A percentile compares a stretch with the other conserved stretches of the same genome.
Evolutionary conservation across 2,113 vertebrate genomes (phyloP).

Genomic region (Trichomycterus rosablanca): DNA sequence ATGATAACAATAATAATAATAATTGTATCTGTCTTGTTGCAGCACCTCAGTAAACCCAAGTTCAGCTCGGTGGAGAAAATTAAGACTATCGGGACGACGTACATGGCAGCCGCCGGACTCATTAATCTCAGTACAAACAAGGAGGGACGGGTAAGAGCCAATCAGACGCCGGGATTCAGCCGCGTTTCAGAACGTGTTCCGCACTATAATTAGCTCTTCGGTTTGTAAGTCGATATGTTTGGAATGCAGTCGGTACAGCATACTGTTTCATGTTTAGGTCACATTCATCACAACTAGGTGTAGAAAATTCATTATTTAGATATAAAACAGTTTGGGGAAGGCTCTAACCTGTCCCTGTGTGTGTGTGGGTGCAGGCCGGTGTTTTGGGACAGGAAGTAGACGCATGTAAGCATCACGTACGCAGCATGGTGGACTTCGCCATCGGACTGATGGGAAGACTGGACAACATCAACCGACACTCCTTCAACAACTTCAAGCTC

Average conservation of each 20-base stretch:
- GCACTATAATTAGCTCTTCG: neutral
- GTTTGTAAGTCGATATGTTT: no score
- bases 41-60: constrained; percentile 84
- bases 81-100: constrained; percentile 85
- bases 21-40: neutral
- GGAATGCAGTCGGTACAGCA: no score
- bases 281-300: no score
- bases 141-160: constrained; percentile 57
- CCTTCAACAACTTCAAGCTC: constrained; percentile 85
- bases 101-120: constrained; percentile 84
- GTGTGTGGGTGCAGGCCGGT: constrained; percentile 35
- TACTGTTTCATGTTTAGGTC: no score
- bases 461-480: constrained; percentile 81
- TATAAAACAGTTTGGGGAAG: neutral
- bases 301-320: neutral
- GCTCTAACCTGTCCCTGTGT: neutral
- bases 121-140: constrained; percentile 49
- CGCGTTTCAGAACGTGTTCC: neutral
- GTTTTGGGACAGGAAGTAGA: constrained; percentile 79
- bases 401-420: constrained; percentile 68
- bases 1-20: no score
- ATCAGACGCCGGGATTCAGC: neutral
- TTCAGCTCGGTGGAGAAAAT: constrained; percentile 86
- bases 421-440: constrained; percentile 84
- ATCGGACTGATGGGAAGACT: constrained; percentile 76